Evolutionary conservation across 2,113 vertebrate species (phyloP), one percentile per base, ranked within the genome.

Genomic region (Bubo blakistoni): DNA sequence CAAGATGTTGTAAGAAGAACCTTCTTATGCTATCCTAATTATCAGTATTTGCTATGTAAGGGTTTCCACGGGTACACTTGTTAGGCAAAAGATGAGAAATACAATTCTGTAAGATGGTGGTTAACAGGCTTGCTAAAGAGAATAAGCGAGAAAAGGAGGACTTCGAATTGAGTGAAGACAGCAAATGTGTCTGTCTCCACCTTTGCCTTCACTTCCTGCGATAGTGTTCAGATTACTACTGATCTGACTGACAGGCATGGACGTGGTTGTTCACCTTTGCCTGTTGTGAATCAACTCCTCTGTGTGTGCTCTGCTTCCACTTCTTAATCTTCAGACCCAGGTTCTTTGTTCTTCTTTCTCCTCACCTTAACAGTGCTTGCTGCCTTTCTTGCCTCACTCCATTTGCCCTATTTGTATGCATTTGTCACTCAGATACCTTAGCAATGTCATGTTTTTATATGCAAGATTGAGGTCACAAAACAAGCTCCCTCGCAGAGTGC

Each of bases 11-110:
- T 22, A 62, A 82, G 89, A 40, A 49, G 30, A 84, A 42, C 34
- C 70, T 82, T 86, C 54, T 65, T 42, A 46, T n/a, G 58, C 54
- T 94, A 6, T 80, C 70, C 66, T 93, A 38, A 88, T 81, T 81
- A 47, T 36, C 74, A 54, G 49, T 52, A 32, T 82, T 91, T 87
- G 69, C 84, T 61, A 5, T 57, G 65, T 74, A 78, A 65, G 74
- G 57, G 52, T 95, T 95, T 94, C 90, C 58, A 46, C 92, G 80
- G 88, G 86, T 81, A 92, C 91, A 30, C 46, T 72, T 91, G 8
- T 49, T 91, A 86, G 63, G 72, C n/a, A 81, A 49, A 92, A 92
- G 69, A 78, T 42, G 59, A 86, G 63, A 51, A 94, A 34, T 65
- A 71, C 62, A 61, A 0, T 89, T 91, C 65, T 87, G 26, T 79